These are phyloP conservation scores for Falcunculus frontatus DNA, from an alignment of 2,113 vertebrate species.

Conservation along the genomic window DNA sequence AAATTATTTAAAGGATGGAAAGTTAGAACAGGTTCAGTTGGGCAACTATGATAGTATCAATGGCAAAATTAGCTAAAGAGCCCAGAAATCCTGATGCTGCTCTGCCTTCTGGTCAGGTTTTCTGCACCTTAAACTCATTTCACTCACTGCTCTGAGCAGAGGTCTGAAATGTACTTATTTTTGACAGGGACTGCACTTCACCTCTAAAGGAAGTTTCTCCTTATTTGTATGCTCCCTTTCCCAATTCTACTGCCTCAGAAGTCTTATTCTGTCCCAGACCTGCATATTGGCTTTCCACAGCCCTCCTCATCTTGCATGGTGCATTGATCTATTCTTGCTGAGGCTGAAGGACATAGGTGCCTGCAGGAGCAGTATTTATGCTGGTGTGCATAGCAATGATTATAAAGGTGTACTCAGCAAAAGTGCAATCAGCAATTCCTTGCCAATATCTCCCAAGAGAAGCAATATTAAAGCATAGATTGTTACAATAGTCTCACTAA, in stretches of 20 bases:
- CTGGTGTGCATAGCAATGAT: neutral
- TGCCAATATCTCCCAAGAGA: neutral
- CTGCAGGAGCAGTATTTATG: neutral
- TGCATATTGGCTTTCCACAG: neutral
- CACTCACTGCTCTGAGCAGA: neutral
- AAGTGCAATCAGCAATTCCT: neutral
- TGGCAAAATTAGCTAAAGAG: neutral
- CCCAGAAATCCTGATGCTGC: neutral
- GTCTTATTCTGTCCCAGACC: neutral
- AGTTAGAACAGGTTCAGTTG: neutral
- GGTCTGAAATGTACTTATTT: neutral
- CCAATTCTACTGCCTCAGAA: neutral
- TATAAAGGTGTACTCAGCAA: neutral
- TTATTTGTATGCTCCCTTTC: neutral
- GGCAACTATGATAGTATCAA: neutral
- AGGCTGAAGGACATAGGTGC: neutral
- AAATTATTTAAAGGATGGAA: neutral
- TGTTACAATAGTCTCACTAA: neutral
- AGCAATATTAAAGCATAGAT: neutral
- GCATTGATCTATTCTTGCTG: neutral
- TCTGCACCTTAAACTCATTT: neutral
- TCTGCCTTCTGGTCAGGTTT: neutral
- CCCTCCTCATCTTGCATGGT: neutral
- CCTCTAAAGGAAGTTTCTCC: neutral
- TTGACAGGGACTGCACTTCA: neutral